phyloP scores from a whole-genome alignment of 2,113 vertebrate genomes.

The Miniopterus natalensis region DNA sequence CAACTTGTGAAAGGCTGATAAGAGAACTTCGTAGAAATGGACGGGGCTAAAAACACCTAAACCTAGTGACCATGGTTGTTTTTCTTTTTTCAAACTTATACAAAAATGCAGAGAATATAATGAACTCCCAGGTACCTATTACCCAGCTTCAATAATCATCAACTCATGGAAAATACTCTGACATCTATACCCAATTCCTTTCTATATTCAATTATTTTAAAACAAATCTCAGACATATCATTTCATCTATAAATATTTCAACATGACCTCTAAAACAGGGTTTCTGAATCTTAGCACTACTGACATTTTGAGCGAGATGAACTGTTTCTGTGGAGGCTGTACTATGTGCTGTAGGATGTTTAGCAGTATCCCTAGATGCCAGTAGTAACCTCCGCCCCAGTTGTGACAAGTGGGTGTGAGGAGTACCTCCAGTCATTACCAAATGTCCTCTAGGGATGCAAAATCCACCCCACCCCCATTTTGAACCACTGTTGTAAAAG shows the following conservation, averaged over 20 bases:
- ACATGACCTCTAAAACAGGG: background rate
- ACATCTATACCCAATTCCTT: background rate
- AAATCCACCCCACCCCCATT: background rate
- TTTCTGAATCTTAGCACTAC: conserved; percentile 5
- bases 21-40: conserved; percentile 10
- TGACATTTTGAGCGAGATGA: background rate
- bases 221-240: conserved; percentile 5
- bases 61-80: background rate
- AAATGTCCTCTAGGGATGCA: background rate
- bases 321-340: background rate
- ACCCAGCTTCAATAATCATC: conserved; percentile 23
- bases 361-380: background rate
- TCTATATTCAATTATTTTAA: conserved; percentile 38
- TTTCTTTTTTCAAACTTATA: conserved; percentile 45
- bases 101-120: conserved; percentile 5
- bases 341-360: background rate
- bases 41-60: background rate
- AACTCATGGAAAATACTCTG: background rate
- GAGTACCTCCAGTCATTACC: conserved; percentile 21
- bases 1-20: conserved; percentile 1
- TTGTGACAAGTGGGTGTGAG: background rate
- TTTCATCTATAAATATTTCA: conserved; percentile 50
- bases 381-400: background rate
- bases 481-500: conserved; percentile 57
- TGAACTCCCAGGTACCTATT: background rate